phyloP scores from a whole-genome alignment of 2,113 vertebrate genomes.

The Corythornis cristatus region DNA sequence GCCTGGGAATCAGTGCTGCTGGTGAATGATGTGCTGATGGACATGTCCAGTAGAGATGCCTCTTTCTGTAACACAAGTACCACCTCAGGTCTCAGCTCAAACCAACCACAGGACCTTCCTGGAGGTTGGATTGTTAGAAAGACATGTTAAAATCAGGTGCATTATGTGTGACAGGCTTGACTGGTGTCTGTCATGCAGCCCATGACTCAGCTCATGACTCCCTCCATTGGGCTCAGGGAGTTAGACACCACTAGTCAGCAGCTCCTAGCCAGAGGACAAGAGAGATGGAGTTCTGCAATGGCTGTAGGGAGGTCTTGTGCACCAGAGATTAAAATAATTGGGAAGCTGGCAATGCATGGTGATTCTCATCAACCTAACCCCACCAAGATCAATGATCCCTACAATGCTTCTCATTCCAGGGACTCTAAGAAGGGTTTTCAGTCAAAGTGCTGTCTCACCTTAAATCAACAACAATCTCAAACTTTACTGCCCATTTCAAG shows the following conservation, averaged over 20 bases:
- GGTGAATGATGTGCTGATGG: not conserved
- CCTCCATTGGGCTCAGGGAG: not conserved
- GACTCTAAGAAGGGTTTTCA: not conserved
- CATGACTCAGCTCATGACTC: not conserved
- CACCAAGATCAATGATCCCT: not conserved
- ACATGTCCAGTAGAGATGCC: not conserved
- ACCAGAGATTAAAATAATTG: not conserved
- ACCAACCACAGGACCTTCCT: not conserved
- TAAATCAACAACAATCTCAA: not conserved
- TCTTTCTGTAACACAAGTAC: not conserved
- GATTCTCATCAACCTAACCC: not conserved
- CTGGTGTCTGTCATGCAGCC: not conserved
- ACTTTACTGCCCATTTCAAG: not conserved
- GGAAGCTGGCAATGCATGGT: not conserved
- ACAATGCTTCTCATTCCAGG: fast-evolving
- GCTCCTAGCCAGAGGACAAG: not conserved
- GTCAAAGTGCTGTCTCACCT: not conserved
- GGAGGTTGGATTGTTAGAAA: not conserved
- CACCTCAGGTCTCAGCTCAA: not conserved
- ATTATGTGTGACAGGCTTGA: not conserved
- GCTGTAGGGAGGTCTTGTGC: not conserved
- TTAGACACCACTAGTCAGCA: not conserved
- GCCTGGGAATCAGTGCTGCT: not conserved
- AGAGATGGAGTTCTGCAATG: not conserved
- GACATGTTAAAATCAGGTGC: not conserved